A percentile compares a stretch with the other conserved stretches of the same genome.
phyloP scores from a whole-genome alignment of 2,113 vertebrate genomes.

The Paradisaea rubra region DNA sequence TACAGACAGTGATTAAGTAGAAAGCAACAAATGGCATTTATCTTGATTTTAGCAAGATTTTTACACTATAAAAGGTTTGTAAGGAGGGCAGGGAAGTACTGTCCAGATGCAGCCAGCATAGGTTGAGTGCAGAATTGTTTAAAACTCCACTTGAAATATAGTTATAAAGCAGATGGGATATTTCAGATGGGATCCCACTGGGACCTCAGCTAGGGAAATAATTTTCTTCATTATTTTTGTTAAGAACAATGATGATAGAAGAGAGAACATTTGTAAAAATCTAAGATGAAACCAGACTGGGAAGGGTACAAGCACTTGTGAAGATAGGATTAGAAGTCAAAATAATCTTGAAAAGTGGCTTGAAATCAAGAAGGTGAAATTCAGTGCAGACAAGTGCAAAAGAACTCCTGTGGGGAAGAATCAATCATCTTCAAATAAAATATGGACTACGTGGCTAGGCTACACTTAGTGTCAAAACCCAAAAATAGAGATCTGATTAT shows the following conservation, averaged over 20 bases:
- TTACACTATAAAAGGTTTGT: not conserved
- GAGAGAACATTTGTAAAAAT: not conserved
- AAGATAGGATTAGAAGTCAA: not conserved
- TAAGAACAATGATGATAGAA: not conserved
- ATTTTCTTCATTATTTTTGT: not conserved
- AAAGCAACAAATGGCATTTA: not conserved
- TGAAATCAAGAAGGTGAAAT: conserved; percentile 1
- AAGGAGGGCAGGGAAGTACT: not conserved
- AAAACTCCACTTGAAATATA: not conserved
- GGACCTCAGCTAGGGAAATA: not conserved
- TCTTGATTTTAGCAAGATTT: not conserved
- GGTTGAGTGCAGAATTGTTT: not conserved
- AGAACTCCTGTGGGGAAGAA: not conserved
- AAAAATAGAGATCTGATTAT: not conserved
- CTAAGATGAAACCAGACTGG: not conserved
- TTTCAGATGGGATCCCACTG: not conserved
- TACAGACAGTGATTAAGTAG: not conserved
- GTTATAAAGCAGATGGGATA: not conserved
- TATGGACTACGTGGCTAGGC: not conserved
- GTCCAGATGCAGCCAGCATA: not conserved
- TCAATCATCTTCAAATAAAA: not conserved
- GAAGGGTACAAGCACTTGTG: not conserved
- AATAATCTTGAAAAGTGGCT: not conserved
- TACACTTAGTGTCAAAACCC: not conserved
- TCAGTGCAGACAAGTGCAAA: not conserved